Evolutionary conservation across 2,888 invertebrate species (phyloP).

Genomic region (Anoncus sp.): DNA sequence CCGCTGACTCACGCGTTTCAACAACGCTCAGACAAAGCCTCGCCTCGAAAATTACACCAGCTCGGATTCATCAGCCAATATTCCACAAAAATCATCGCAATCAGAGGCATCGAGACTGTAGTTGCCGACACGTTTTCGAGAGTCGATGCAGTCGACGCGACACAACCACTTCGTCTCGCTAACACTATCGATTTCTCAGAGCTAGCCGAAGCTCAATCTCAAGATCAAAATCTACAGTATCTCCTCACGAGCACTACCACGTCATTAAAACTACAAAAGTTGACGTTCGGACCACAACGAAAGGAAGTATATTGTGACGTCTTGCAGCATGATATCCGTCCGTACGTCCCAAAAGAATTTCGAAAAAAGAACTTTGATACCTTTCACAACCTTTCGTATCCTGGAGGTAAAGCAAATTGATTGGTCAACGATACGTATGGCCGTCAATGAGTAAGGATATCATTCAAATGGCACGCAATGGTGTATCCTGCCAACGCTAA

Average conservation of each 20-base stretch:
- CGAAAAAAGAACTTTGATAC: constrained; percentile 57
- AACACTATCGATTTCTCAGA: constrained; percentile 35
- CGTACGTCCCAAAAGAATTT: constrained; percentile 61
- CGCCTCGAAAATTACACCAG: constrained; percentile 9
- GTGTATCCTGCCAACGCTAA: constrained; percentile 72
- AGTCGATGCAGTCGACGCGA: constrained; percentile 43
- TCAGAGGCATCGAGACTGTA: constrained; percentile 62
- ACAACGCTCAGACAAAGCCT: constrained; percentile 33
- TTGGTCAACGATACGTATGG: constrained; percentile 69
- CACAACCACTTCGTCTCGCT: constrained; percentile 31
- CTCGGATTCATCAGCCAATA: constrained; percentile 29
- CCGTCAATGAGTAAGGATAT: constrained; percentile 70
- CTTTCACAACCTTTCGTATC: constrained; percentile 62
- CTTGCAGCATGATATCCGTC: constrained; percentile 51
- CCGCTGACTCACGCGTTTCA: constrained; percentile 33
- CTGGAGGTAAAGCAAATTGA: constrained; percentile 55
- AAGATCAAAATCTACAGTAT: constrained; percentile 47
- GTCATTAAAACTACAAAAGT: constrained; percentile 36
- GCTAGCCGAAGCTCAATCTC: constrained; percentile 34
- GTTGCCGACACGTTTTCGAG: constrained; percentile 70
- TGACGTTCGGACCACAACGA: constrained; percentile 1
- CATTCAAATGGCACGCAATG: constrained; percentile 68
- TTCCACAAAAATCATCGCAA: not conserved
- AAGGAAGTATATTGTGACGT: constrained; percentile 54
- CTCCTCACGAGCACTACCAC: constrained; percentile 9